These are phyloP conservation scores for Zingel zingel DNA, from an alignment of 2,113 vertebrate genomes.

Conservation along the genomic window DNA sequence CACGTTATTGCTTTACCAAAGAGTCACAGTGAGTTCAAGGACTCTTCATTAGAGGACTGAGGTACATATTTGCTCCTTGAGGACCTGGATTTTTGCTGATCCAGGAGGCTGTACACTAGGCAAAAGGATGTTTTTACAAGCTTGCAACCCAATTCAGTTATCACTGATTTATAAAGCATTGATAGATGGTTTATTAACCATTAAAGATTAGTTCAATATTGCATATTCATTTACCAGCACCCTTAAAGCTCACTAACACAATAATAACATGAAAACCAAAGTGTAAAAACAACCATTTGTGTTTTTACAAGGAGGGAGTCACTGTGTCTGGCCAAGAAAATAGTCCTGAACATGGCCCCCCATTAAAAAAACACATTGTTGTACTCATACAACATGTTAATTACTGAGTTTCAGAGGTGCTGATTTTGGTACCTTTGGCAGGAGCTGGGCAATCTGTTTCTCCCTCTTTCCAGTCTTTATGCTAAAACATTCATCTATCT, in stretches of 20 bases:
- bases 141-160: neutral
- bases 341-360: neutral
- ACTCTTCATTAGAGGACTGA: slow-evolving; percentile 32
- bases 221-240: neutral
- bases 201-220: neutral
- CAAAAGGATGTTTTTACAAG: neutral
- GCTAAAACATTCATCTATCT: too few species aligned
- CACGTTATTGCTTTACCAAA: slow-evolving; percentile 40
- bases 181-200: neutral
- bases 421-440: neutral
- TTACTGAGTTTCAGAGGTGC: neutral
- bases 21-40: slow-evolving; percentile 64
- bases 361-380: neutral
- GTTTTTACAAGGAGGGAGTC: neutral
- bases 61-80: slow-evolving; percentile 10
- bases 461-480: too few species aligned
- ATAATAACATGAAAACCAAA: neutral
- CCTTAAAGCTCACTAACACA: neutral
- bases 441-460: too few species aligned
- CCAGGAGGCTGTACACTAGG: neutral
- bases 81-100: slow-evolving; percentile 5
- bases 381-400: neutral
- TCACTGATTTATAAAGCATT: slow-evolving; percentile 1
- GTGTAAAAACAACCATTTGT: neutral
- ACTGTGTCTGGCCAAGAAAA: neutral